Evolutionary conservation across 2,888 invertebrate species (phyloP), one percentile per base, ranked within the genome.

Genomic region (Troides aeacus): DNA sequence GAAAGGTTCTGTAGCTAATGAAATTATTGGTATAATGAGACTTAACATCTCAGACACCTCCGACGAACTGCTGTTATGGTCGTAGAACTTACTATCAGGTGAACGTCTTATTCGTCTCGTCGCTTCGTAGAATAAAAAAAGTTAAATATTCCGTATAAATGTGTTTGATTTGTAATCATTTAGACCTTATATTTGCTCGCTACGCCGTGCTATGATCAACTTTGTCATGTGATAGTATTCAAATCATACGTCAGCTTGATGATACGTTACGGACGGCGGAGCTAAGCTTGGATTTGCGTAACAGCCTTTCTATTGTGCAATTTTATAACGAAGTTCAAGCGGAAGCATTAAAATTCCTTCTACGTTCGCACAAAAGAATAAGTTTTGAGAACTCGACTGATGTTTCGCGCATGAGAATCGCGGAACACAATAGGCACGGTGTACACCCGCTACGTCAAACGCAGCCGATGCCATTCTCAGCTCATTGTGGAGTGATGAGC

Each of bases 311-410:
- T 79, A 87, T 88, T 89, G 86, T 88, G 82, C 82, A 84, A 85
- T 85, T 85, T 82, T 82, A 82, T 81, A 39, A 79, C 81, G 80
- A 87, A 88, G 87, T 90, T 86, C 87, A 89, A 83, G 79, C 90
- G 91, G 90, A 91, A 88, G 84, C 90, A 90, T 92, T 90, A 90
- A 90, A 85, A 91, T 91, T 92, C 91, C 86, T 89, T 84, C 82
- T 82, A 79, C 87, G 86, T 88, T 83, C 86, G 82, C 83, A 90
- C 89, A 90, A 91, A 92, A 90, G 89, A 89, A 89, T 87, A 90
- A 87, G 86, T 90, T 91, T 91, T 88, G 84, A 89, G 91, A 90
- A 91, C 63, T 79, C 84, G 79, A 81, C 77, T 82, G 84, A 82
- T 83, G 84, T 82, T 83, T 81, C 76, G 84, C 84, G 85, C 88